phyloP scores from a whole-genome alignment of 2,888 invertebrate species.

The Andrena flavipes region DNA sequence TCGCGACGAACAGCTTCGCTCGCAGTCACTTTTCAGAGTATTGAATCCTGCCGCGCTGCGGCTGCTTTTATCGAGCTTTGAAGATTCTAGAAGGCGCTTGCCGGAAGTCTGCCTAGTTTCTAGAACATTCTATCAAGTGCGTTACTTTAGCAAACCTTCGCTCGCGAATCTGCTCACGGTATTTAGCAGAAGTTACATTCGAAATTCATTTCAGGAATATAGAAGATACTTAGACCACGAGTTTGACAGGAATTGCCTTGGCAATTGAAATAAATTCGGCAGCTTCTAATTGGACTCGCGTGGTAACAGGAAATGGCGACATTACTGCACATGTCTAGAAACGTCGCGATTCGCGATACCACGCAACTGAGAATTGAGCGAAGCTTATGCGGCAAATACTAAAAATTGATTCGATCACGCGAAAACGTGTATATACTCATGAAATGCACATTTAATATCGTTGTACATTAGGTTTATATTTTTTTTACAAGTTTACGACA shows the following conservation, averaged over 20 bases:
- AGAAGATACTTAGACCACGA: not conserved
- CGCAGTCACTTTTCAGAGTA: conserved; percentile 63
- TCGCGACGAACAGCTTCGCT: conserved; percentile 16
- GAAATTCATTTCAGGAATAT: conserved; percentile 31
- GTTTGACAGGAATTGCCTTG: not conserved
- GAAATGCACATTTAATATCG: not conserved
- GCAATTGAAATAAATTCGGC: not conserved
- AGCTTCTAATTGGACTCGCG: conserved; percentile 24
- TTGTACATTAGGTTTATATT: not conserved
- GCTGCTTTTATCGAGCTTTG: conserved; percentile 73
- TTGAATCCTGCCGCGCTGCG: conserved; percentile 62
- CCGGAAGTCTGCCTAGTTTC: conserved; percentile 69
- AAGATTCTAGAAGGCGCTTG: conserved; percentile 73
- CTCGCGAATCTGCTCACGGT: no score
- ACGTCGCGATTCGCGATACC: conserved; percentile 72
- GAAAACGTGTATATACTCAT: not conserved
- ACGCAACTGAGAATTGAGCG: conserved; percentile 21
- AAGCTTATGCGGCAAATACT: conserved; percentile 29
- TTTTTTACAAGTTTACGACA: not conserved
- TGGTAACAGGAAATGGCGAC: conserved; percentile 59
- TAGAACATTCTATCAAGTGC: conserved; percentile 73
- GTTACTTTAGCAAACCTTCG: not conserved
- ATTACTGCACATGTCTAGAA: conserved; percentile 65
- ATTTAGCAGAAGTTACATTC: not conserved
- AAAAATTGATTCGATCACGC: conserved; percentile 15